Percentiles rank a stretch among this genome's conserved stretches.
These are phyloP conservation scores for Dolichoris vasculosae DNA, from an alignment of 1,140 invertebrate species.

Conservation along the genomic window DNA sequence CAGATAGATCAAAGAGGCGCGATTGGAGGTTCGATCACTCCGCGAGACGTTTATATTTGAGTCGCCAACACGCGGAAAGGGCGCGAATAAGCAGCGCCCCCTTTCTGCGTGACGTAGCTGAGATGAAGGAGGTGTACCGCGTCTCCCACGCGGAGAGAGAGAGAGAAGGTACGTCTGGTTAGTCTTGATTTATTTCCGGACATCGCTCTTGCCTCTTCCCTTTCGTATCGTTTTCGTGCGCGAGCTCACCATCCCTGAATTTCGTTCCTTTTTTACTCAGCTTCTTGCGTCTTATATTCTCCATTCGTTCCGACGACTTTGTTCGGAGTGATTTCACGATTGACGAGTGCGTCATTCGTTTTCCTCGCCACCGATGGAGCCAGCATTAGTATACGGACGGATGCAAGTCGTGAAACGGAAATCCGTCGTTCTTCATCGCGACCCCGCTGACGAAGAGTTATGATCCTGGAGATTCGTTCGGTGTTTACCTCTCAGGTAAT, in stretches of 20 bases:
- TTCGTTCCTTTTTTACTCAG: not conserved
- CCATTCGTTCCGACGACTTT: not conserved
- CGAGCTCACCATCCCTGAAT: not conserved
- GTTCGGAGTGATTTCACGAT: not conserved
- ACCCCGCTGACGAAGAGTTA: not conserved
- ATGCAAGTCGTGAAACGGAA: too few relatives aligned
- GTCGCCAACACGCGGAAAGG: conserved; percentile 6
- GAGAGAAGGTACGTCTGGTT: conserved; percentile 54
- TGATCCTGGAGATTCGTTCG: not conserved
- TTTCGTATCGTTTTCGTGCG: not conserved
- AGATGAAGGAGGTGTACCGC: not conserved
- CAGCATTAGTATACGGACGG: not conserved
- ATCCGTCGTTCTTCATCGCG: not conserved
- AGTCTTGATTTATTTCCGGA: conserved; percentile 60
- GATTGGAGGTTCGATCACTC: conserved; percentile 39
- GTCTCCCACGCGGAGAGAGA: conserved; percentile 27
- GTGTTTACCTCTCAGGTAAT: not conserved
- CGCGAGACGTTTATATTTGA: conserved; percentile 39
- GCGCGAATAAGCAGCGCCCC: conserved; percentile 15
- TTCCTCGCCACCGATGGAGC: not conserved
- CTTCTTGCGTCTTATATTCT: too few relatives aligned
- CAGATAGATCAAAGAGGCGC: conserved; percentile 50
- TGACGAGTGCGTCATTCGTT: not conserved
- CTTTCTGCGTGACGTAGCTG: conserved; percentile 1
- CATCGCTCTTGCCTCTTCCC: conserved; percentile 47